A percentile compares a stretch with the other conserved stretches of the same genome.
phyloP scores from a whole-genome alignment of 92 coral and sea anemone genomes.

The Epizoanthus scotinus region DNA sequence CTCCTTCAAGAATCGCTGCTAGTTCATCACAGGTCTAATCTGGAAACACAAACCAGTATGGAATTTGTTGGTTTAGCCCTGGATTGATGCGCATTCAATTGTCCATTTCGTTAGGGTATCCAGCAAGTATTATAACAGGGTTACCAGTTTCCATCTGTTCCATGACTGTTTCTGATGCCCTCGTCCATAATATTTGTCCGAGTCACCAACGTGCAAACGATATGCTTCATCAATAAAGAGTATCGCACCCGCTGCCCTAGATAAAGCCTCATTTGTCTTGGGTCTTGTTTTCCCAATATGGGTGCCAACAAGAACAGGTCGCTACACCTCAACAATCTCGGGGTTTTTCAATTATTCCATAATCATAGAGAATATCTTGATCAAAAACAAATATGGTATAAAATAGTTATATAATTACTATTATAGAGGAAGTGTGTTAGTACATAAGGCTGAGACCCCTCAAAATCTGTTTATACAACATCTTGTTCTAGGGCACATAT shows the following conservation, averaged over 20 bases:
- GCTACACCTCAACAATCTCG: neutral
- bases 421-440: too few relatives aligned
- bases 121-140: conserved; percentile 7
- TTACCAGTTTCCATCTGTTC: conserved; percentile 13
- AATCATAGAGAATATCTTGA: conserved; percentile 15
- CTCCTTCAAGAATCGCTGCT: neutral
- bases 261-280: neutral
- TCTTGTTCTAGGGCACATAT: too few relatives aligned
- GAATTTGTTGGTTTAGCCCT: neutral
- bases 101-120: conserved; percentile 6
- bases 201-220: neutral
- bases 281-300: conserved; percentile 9
- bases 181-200: neutral
- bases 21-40: conserved; percentile 11
- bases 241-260: conserved; percentile 26
- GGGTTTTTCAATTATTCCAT: neutral
- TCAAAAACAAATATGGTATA: too few relatives aligned
- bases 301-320: conserved; percentile 3
- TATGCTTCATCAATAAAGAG: conserved; percentile 12
- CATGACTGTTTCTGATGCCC: neutral
- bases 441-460: too few relatives aligned
- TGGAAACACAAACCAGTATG: neutral
- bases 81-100: neutral
- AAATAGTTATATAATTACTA: too few relatives aligned
- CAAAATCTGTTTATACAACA: too few relatives aligned